Percentiles rank a stretch among this genome's conserved stretches.
phyloP scores from a whole-genome alignment of 2,113 vertebrate genomes.

The Sorex araneus region DNA sequence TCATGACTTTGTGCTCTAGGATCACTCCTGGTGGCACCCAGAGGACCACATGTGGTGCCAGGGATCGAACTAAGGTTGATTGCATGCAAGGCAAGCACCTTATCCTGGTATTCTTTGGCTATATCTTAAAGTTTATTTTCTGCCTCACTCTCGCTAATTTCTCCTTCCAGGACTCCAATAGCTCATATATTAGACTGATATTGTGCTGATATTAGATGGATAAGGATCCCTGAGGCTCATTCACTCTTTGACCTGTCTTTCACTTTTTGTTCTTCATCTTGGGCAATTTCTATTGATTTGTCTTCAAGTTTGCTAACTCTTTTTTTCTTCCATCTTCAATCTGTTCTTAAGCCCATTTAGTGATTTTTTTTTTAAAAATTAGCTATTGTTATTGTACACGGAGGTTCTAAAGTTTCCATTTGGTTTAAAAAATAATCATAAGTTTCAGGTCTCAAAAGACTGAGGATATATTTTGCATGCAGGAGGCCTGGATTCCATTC shows the following conservation, averaged over 20 bases:
- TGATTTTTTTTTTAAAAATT: neutral
- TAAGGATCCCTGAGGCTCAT: neutral
- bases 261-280: neutral
- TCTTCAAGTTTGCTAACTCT: slow-evolving; percentile 6
- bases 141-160: neutral
- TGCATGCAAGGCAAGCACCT: neutral
- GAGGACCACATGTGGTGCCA: too few species aligned
- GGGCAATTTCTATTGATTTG: neutral
- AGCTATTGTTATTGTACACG: neutral
- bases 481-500: too few species aligned
- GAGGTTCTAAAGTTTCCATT: neutral
- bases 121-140: neutral
- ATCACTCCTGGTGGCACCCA: too few species aligned
- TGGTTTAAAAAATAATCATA: neutral
- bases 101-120: neutral
- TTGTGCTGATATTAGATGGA: too few species aligned
- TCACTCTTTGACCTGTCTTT: neutral
- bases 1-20: too few species aligned
- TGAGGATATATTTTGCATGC: too few species aligned
- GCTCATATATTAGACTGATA: neutral
- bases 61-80: neutral
- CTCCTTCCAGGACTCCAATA: neutral
- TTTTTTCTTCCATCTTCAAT: neutral
- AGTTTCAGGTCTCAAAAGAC: too few species aligned
- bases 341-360: neutral